Evolutionary conservation across 2,797 vertebrate genomes (phyloP).

Genomic region (Enteromius fasciolatus): DNA sequence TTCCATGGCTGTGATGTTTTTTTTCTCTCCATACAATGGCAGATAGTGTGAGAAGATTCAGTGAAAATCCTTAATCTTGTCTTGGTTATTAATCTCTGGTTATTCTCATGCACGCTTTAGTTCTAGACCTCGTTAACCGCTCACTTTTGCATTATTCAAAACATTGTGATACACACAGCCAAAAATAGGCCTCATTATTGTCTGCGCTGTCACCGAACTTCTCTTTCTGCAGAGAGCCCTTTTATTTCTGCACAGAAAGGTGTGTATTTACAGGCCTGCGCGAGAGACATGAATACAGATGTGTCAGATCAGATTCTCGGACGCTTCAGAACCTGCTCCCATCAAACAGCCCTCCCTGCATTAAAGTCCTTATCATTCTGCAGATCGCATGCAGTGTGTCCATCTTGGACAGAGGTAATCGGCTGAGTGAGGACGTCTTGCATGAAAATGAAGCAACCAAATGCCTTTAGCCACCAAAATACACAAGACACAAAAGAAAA

Average conservation of each 20-base stretch:
- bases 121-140: conserved; percentile 15
- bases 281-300: conserved; percentile 59
- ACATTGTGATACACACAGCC: conserved; percentile 19
- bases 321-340: conserved; percentile 27
- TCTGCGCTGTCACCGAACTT: conserved; percentile 4
- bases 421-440: not conserved
- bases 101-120: not conserved
- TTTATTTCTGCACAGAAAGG: not conserved
- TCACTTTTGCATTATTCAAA: conserved; percentile 43
- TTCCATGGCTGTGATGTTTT: not conserved
- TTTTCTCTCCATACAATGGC: too few relatives aligned
- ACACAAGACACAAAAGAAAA: not conserved
- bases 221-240: conserved; percentile 18
- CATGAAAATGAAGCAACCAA: conserved; percentile 8
- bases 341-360: not conserved
- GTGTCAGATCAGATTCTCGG: conserved; percentile 40
- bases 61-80: not conserved
- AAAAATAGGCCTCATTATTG: conserved; percentile 31
- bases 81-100: too few relatives aligned
- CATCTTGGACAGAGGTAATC: not conserved
- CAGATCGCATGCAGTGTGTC: not conserved
- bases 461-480: not conserved
- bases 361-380: not conserved
- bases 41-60: not conserved
- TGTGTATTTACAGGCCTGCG: conserved; percentile 23